Percentiles rank a stretch among this genome's conserved stretches.
phyloP scores from a whole-genome alignment of 2,113 vertebrate species.

The Antechinus stuartii region DNA sequence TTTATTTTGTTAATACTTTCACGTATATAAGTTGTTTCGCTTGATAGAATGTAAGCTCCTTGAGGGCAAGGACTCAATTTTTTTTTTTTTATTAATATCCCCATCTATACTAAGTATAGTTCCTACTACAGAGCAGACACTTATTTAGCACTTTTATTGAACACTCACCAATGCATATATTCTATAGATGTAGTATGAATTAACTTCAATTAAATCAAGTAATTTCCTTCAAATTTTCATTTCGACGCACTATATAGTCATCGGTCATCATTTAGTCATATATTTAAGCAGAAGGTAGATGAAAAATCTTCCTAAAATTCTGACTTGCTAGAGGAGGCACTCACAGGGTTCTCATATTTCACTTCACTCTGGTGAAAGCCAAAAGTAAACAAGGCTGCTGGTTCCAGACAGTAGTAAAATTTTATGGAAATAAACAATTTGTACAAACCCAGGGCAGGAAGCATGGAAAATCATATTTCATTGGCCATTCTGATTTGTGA shows the following conservation, averaged over 20 bases:
- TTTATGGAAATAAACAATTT: conserved; percentile 24
- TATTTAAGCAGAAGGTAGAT: not conserved
- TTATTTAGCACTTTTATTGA: not conserved
- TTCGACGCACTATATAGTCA: not conserved
- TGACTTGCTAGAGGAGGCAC: not conserved
- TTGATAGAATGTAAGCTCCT: not conserved
- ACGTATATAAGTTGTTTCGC: not conserved
- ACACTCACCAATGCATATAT: not conserved
- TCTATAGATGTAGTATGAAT: not conserved
- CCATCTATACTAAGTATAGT: not conserved
- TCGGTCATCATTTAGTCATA: no score
- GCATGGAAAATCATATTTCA: not conserved
- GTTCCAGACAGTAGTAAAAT: conserved; percentile 15
- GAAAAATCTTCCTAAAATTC: not conserved
- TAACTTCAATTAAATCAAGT: not conserved
- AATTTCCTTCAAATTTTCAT: not conserved
- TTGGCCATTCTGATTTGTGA: not conserved
- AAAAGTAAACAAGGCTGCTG: not conserved
- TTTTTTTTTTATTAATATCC: not conserved
- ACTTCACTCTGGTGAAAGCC: not conserved
- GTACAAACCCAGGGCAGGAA: conserved; percentile 6
- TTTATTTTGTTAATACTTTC: not conserved
- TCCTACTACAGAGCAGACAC: not conserved
- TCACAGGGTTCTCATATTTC: not conserved
- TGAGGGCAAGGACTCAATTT: not conserved